Percentiles rank a stretch among this genome's conserved stretches.
These are phyloP conservation scores for Drosophila nasuta DNA, from an alignment of 1,140 invertebrate species.

Conservation along the genomic window DNA sequence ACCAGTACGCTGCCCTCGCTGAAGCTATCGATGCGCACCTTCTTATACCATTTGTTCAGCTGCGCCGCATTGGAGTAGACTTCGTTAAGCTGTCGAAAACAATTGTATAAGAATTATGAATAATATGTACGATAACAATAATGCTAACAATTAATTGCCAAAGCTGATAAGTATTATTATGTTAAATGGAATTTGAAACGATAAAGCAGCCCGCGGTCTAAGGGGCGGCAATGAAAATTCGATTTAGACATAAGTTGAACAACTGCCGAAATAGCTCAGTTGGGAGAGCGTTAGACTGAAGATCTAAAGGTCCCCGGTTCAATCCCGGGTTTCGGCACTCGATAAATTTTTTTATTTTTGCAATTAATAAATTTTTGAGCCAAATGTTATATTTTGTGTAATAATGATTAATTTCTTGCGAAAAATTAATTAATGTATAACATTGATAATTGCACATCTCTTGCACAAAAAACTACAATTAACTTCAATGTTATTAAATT, in stretches of 20 bases:
- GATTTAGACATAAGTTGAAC: background rate
- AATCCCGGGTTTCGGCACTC: constrained; percentile 90
- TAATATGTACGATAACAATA: background rate
- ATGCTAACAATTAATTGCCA: background rate
- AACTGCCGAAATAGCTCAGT: constrained; percentile 90
- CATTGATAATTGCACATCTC: too few species aligned
- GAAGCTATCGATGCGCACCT: constrained; percentile 94
- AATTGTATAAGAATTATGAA: background rate
- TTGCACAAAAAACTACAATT: too few species aligned
- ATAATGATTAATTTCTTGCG: too few species aligned
- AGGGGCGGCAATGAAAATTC: background rate
- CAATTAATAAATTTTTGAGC: background rate
- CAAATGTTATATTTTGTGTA: too few species aligned
- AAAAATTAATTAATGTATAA: too few species aligned
- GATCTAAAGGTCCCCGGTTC: constrained; percentile 92
- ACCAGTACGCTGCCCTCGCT: constrained; percentile 94
- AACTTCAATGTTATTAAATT: too few species aligned
- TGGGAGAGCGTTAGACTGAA: constrained; percentile 93
- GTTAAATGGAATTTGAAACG: background rate
- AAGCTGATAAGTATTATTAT: background rate
- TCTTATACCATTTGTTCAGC: constrained; percentile 93
- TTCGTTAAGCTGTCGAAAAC: constrained; percentile 89
- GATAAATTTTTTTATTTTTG: background rate
- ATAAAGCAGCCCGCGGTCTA: background rate
- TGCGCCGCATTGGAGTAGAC: constrained; percentile 91